Evolutionary conservation across 2,888 invertebrate genomes (phyloP).

Genomic region (Sphaerophoria taeniata): DNA sequence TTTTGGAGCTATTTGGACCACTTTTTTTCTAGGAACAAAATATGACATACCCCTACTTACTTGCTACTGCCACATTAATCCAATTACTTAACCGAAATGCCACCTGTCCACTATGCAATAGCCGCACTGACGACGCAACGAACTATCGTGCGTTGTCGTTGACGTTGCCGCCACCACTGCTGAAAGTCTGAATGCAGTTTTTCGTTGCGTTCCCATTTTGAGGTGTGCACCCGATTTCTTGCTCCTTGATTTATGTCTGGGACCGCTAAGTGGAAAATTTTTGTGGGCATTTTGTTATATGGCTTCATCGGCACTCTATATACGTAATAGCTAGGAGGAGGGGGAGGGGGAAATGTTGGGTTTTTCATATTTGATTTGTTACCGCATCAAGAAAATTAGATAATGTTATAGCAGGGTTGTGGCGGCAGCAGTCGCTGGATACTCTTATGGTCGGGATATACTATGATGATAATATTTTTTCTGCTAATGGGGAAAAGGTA

Average conservation of each 20-base stretch:
- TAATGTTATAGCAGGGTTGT: slow-evolving; percentile 42
- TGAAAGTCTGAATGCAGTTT: slow-evolving; percentile 31
- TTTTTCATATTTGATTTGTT: slow-evolving; percentile 65
- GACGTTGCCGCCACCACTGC: neutral
- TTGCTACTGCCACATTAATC: slow-evolving; percentile 60
- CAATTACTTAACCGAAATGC: slow-evolving; percentile 69
- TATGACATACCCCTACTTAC: neutral
- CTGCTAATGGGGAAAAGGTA: neutral
- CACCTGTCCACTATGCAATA: slow-evolving; percentile 56
- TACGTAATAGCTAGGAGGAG: slow-evolving; percentile 41
- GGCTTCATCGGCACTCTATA: neutral
- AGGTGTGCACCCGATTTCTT: slow-evolving; percentile 64
- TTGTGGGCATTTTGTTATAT: slow-evolving; percentile 1
- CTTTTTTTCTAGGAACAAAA: neutral
- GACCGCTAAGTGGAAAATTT: slow-evolving; percentile 23
- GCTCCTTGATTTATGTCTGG: slow-evolving; percentile 53
- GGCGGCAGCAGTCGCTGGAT: neutral
- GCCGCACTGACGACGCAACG: neutral
- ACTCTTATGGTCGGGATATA: neutral
- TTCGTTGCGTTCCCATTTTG: slow-evolving; percentile 55
- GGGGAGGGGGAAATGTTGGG: slow-evolving; percentile 39
- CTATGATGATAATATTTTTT: slow-evolving; percentile 12
- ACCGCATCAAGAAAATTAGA: slow-evolving; percentile 67
- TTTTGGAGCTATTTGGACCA: slow-evolving; percentile 41
- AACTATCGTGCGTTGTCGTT: neutral